Evolutionary conservation across 2,888 invertebrate species (phyloP), one percentile per base, ranked within the genome.

Genomic region (Heteropelma amictum): DNA sequence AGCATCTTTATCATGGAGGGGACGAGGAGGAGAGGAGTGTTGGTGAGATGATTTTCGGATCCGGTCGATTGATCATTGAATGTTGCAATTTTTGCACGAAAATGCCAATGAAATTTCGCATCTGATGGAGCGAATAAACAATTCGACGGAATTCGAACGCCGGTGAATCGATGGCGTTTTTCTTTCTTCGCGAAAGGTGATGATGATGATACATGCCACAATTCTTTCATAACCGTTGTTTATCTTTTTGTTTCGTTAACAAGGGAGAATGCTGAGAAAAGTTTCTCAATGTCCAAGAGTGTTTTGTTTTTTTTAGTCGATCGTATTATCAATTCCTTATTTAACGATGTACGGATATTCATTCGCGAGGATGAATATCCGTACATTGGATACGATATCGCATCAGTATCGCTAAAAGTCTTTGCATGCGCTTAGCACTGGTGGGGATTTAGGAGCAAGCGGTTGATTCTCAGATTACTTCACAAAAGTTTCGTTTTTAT

Each of bases 401-500:
- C 71, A 70, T 80, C 77, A 78, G 61, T 78, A 76, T 82, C 80
- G 81, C 81, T 80, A 76, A 80, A 80, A 83, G 81, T 84, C 79
- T 79, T 82, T 75, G 81, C 84, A 85, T 84, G 85, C 85, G 83
- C 83, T 81, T 71, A 77, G 74, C 65, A 60, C 61, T 76, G 8
- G 67, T 65, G 64, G n/a, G n/a, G 61, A 65, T 67, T 45, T 33
- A 49, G 76, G 77, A 77, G n/a, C 63, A 77, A 73, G 73, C 76
- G 77, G 58, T 69, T 30, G 28, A 69, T 72, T 72, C n/a, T n/a
- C 72, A 72, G 76, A 76, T 76, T 72, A 76, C 75, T 75, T 75
- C 75, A 75, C 75, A 75, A 75, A 71, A 61, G 49, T 61, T 17
- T 26, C 17, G 4, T 21, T 61, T n/a, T 38, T 3, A 3, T 56